These are phyloP conservation scores for Holothuria scabra DNA, from an alignment of 53 echinoderm and acorn worm genomes.

Conservation along the genomic window DNA sequence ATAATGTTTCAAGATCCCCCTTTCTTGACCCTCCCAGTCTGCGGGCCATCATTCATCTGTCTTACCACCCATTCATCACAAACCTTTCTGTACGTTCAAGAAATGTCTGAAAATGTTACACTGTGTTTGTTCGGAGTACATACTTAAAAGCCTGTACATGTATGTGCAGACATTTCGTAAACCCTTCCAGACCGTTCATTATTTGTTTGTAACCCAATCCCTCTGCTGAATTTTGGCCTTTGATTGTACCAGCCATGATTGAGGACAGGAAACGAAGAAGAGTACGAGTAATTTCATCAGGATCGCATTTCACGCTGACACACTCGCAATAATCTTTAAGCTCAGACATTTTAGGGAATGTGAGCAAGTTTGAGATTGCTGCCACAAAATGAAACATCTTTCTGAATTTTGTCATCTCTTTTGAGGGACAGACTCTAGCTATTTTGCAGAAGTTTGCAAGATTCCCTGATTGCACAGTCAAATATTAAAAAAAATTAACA, in stretches of 20 bases:
- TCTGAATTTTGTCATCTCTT: not conserved
- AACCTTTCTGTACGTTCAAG: not conserved
- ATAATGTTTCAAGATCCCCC: too few relatives aligned
- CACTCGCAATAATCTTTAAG: constrained; percentile 40
- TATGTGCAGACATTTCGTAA: constrained; percentile 15
- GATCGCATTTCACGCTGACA: constrained; percentile 42
- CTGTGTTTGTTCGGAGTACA: constrained; percentile 30
- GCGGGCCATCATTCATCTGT: too few relatives aligned
- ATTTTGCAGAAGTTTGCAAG: too few relatives aligned
- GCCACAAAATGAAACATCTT: not conserved
- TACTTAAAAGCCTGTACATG: constrained; percentile 26
- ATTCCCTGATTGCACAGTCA: too few relatives aligned
- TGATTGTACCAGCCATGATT: constrained; percentile 42
- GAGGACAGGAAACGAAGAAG: constrained; percentile 35
- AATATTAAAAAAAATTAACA: too few relatives aligned
- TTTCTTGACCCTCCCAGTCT: too few relatives aligned
- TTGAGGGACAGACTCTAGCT: too few relatives aligned
- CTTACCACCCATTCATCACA: constrained; percentile 6
- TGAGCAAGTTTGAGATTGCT: constrained; percentile 19
- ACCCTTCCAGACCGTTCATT: constrained; percentile 37
- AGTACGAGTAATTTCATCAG: constrained; percentile 40
- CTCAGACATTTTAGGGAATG: constrained; percentile 29
- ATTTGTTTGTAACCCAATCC: constrained; percentile 46
- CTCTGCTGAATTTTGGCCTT: constrained; percentile 16
- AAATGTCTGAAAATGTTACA: constrained; percentile 9